These are phyloP conservation scores for Varroa destructor DNA, from an alignment of 1,140 invertebrate genomes.

Conservation along the genomic window DNA sequence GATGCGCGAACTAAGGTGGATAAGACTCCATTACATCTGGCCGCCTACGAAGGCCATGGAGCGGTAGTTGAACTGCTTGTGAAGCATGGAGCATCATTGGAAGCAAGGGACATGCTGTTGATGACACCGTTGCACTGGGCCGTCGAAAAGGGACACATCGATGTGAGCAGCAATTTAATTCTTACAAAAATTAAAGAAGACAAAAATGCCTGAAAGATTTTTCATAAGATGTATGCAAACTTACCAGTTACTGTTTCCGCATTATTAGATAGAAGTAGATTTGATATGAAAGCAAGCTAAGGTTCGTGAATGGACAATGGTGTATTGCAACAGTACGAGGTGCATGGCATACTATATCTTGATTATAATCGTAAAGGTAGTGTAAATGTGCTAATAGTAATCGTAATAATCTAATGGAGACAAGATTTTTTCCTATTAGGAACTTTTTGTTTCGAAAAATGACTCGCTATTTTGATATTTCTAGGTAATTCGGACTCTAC, in stretches of 20 bases:
- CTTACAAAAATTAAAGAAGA: not conserved
- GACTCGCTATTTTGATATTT: not conserved
- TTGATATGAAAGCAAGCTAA: no score
- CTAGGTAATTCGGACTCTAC: constrained; percentile 11
- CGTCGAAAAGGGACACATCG: constrained; percentile 61
- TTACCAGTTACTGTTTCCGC: no score
- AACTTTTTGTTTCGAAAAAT: not conserved
- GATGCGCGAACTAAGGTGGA: constrained; percentile 84
- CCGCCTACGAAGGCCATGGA: constrained; percentile 67
- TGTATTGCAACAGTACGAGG: no score
- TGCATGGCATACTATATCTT: no score
- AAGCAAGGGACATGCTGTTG: constrained; percentile 69
- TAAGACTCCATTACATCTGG: constrained; percentile 72
- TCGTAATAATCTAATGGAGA: no score
- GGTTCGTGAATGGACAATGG: no score
- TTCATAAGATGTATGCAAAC: no score
- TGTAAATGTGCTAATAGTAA: no score
- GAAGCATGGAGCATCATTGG: constrained; percentile 58
- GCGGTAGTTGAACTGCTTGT: constrained; percentile 61
- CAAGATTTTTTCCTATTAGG: not conserved
- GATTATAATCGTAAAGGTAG: no score
- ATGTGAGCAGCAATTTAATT: constrained; percentile 39
- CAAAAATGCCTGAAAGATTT: not conserved
- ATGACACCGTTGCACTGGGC: constrained; percentile 94
- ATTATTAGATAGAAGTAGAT: no score